Evolutionary conservation across 2,888 invertebrate genomes (phyloP).

Genomic region (Aradus depressus): DNA sequence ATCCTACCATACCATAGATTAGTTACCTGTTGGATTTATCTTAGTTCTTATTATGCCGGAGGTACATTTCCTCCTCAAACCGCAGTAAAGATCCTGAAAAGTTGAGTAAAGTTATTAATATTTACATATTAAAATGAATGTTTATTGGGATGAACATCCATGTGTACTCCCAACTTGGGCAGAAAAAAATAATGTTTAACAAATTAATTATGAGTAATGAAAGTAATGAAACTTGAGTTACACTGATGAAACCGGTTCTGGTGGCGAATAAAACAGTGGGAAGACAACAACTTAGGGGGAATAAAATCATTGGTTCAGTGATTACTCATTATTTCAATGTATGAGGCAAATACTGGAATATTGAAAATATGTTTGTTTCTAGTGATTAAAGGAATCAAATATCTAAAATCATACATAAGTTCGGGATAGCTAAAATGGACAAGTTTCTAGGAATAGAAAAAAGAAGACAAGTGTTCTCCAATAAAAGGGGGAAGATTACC

Average conservation of each 20-base stretch:
- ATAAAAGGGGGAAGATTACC: conserved; percentile 31
- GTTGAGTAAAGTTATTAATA: background rate
- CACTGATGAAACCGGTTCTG: background rate
- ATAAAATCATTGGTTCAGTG: too few relatives aligned
- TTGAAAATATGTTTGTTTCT: too few relatives aligned
- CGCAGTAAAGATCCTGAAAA: conserved; percentile 3
- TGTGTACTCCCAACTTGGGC: too few relatives aligned
- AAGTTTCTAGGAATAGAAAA: background rate
- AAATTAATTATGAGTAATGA: background rate
- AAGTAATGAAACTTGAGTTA: background rate
- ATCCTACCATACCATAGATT: too few relatives aligned
- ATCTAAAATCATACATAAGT: too few relatives aligned
- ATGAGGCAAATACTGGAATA: too few relatives aligned
- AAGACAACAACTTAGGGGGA: too few relatives aligned
- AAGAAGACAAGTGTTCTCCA: background rate
- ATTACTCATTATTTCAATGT: too few relatives aligned
- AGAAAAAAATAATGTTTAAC: background rate
- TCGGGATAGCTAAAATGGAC: background rate
- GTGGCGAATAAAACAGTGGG: too few relatives aligned
- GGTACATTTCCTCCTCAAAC: background rate
- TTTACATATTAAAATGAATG: too few relatives aligned
- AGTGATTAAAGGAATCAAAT: too few relatives aligned
- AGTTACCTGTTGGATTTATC: conserved; percentile 13
- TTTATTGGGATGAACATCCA: too few relatives aligned
- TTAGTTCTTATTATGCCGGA: conserved; percentile 3